These are phyloP conservation scores for Scomberomorus guttatus DNA, from an alignment of 2,797 vertebrate genomes.

Conservation along the genomic window DNA sequence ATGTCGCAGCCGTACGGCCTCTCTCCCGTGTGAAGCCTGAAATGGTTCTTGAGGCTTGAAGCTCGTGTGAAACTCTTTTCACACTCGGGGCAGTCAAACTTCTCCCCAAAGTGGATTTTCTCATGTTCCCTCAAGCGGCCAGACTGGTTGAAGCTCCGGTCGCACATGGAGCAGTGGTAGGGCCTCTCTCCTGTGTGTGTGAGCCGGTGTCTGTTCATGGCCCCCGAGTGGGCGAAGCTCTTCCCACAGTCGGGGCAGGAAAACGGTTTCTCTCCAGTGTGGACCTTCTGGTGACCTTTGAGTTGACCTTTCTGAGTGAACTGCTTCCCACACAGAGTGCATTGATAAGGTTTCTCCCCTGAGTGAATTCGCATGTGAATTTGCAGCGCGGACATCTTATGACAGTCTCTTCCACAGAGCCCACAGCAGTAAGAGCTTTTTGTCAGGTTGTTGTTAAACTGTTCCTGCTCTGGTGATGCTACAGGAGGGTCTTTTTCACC, in stretches of 20 bases:
- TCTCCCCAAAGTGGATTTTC: slow-evolving; percentile 82
- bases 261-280: slow-evolving; percentile 82
- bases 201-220: slow-evolving; percentile 83
- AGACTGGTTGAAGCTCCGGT: slow-evolving; percentile 81
- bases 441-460: slow-evolving; percentile 25
- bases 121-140: slow-evolving; percentile 82
- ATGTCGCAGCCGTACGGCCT: slow-evolving; percentile 79
- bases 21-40: slow-evolving; percentile 82
- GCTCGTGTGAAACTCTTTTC: slow-evolving; percentile 81
- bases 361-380: slow-evolving; percentile 89
- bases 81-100: slow-evolving; percentile 81
- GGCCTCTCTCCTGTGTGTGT: slow-evolving; percentile 81
- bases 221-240: slow-evolving; percentile 81
- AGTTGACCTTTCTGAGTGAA: slow-evolving; percentile 84
- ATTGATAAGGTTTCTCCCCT: slow-evolving; percentile 93
- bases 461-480: slow-evolving; percentile 28
- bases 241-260: slow-evolving; percentile 81
- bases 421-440: slow-evolving; percentile 80
- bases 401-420: slow-evolving; percentile 82
- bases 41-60: slow-evolving; percentile 83
- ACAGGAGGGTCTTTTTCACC: slow-evolving; percentile 41
- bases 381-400: slow-evolving; percentile 83
- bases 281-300: slow-evolving; percentile 82
- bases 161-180: slow-evolving; percentile 78
- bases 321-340: slow-evolving; percentile 81